A percentile compares a stretch with the other conserved stretches of the same genome.
These are phyloP conservation scores for Myiotriccus ornatus DNA, from an alignment of 2,797 vertebrate genomes.

Conservation along the genomic window DNA sequence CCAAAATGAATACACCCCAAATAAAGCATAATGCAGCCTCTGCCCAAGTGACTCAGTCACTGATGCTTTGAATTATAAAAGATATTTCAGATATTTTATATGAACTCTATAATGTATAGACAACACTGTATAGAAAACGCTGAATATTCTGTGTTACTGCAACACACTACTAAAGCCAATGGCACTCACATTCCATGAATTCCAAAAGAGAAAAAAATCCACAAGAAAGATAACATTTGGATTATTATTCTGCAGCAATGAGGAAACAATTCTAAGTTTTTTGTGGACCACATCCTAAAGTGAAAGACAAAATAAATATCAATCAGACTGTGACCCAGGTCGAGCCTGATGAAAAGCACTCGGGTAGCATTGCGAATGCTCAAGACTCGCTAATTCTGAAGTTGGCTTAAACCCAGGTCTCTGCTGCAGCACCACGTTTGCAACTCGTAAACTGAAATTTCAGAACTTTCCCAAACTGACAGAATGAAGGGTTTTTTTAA, in stretches of 20 bases:
- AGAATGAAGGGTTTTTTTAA: slow-evolving; percentile 13
- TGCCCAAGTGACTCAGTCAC: not conserved
- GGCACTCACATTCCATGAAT: not conserved
- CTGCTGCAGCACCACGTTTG: not conserved
- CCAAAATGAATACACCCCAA: slow-evolving; percentile 4
- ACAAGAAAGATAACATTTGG: not conserved
- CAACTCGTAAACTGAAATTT: slow-evolving; percentile 33
- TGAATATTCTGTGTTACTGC: not conserved
- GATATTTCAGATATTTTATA: not conserved
- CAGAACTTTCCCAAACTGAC: slow-evolving; percentile 53
- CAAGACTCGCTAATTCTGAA: not conserved
- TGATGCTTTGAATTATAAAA: not conserved
- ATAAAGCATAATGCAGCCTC: not conserved
- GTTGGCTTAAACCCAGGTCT: slow-evolving; percentile 8
- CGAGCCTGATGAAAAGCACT: not conserved
- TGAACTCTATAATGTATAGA: not conserved
- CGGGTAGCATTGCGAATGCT: not conserved
- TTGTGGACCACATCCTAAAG: not conserved
- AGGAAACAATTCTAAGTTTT: not conserved
- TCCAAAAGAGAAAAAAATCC: not conserved
- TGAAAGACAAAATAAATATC: not conserved
- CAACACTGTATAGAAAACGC: not conserved
- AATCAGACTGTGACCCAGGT: not conserved
- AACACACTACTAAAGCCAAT: not conserved
- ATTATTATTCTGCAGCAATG: not conserved